Conservation (phyloP, 2,797 vertebrate genomes). For the Brachymystax lenok region DNA sequence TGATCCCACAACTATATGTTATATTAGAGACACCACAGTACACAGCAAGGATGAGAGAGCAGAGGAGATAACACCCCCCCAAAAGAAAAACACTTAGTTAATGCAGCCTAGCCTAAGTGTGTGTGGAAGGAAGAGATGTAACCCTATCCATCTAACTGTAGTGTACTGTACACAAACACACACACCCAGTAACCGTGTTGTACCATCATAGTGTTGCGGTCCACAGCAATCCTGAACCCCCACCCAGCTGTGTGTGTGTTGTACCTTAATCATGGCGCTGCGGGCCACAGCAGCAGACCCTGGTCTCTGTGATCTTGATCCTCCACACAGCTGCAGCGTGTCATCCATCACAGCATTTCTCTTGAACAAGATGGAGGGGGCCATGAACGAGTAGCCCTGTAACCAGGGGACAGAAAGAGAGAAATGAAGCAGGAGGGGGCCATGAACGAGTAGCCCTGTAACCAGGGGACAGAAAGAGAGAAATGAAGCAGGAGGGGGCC, state of each 20-base stretch:
- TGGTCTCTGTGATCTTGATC: conserved; percentile 84
- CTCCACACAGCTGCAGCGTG: conserved; percentile 85
- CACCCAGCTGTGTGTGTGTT: too few species aligned
- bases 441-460: conserved; percentile 96
- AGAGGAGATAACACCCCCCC: too few species aligned
- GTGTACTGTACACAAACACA: background rate
- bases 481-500: conserved; percentile 79
- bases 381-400: conserved; percentile 98
- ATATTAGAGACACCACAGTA: too few species aligned
- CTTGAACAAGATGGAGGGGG: conserved; percentile 98
- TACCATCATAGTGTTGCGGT: conserved; percentile 78
- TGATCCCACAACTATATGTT: too few species aligned
- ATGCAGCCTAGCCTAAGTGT: too few species aligned
- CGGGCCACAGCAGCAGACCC: conserved; percentile 89
- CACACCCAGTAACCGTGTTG: background rate
- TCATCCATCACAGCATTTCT: conserved; percentile 94
- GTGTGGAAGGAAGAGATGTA: conserved; percentile 25
- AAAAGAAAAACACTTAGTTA: too few species aligned
- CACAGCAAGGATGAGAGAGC: too few species aligned
- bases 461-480: too few species aligned
- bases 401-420: too few species aligned
- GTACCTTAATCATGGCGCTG: conserved; percentile 79
- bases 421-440: conserved; percentile 79
- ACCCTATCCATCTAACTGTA: conserved; percentile 36
- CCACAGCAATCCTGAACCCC: too few species aligned